Evolutionary conservation across 92 coral and sea anemone genomes (phyloP).

Genomic region (Montipora capitata): DNA sequence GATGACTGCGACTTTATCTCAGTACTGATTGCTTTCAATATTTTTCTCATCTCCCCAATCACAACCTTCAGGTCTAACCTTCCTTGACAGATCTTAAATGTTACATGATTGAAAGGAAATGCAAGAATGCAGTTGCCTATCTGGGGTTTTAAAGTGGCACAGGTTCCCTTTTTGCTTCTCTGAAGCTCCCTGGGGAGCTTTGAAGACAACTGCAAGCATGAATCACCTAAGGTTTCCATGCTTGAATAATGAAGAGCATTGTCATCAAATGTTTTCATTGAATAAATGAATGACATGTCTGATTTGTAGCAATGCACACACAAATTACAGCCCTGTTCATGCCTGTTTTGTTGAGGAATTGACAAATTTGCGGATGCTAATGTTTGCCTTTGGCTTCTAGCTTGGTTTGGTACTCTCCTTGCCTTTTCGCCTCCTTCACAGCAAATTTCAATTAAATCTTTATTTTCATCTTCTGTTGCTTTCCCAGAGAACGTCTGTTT

Average conservation of each 20-base stretch:
- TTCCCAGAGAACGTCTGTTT: neutral
- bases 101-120: conserved; percentile 86
- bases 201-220: neutral
- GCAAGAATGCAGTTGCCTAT: conserved; percentile 82
- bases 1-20: conserved; percentile 34
- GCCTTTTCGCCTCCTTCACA: neutral
- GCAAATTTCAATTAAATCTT: neutral
- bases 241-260: neutral
- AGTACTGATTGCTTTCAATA: conserved; percentile 42
- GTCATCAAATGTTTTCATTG: neutral
- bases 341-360: neutral
- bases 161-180: neutral
- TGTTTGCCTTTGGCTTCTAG: neutral
- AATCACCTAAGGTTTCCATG: neutral
- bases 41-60: conserved; percentile 84
- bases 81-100: conserved; percentile 68
- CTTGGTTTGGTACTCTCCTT: neutral
- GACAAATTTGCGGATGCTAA: neutral
- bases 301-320: conserved; percentile 13
- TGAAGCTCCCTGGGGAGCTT: neutral
- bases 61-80: conserved; percentile 68
- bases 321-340: neutral
- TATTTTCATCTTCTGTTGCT: neutral
- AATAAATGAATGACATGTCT: conserved; percentile 3
- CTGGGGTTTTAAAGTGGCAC: conserved; percentile 27